Evolutionary conservation across 2,113 vertebrate species (phyloP).

Genomic region (Synodontis membranacea): DNA sequence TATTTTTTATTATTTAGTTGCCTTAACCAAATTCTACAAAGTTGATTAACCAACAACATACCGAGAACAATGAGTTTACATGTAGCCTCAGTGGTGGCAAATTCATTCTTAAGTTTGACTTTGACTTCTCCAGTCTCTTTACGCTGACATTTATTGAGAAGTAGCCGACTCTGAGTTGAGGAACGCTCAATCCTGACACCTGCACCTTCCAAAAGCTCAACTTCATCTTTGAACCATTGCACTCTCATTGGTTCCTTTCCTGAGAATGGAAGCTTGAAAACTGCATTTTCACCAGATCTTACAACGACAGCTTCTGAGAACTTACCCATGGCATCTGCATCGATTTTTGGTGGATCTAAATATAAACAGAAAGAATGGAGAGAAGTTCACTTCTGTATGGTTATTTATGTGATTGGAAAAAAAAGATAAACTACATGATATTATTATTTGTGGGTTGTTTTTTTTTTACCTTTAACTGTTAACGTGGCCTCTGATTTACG

Average conservation of each 20-base stretch:
- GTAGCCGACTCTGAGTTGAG: constrained; percentile 69
- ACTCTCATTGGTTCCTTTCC: constrained; percentile 75
- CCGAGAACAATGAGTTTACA: constrained; percentile 80
- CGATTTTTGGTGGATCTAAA: constrained; percentile 80
- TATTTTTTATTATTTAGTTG: neutral
- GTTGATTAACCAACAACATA: constrained; percentile 61
- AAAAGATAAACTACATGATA: neutral
- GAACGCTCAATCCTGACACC: constrained; percentile 73
- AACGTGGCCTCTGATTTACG: constrained; percentile 75
- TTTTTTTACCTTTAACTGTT: constrained; percentile 70
- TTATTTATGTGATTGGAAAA: neutral
- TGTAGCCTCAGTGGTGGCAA: constrained; percentile 73
- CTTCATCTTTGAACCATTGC: constrained; percentile 80
- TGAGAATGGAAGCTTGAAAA: constrained; percentile 79
- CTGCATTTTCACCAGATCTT: constrained; percentile 77
- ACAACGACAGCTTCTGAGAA: constrained; percentile 75
- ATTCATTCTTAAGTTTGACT: constrained; percentile 82
- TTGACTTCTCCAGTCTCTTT: constrained; percentile 81
- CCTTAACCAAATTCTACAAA: neutral
- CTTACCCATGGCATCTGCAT: constrained; percentile 69
- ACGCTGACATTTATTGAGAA: constrained; percentile 74
- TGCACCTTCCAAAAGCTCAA: constrained; percentile 66
- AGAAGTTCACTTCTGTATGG: neutral
- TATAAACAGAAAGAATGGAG: constrained; percentile 3
- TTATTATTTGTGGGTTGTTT: neutral